Percentiles rank a stretch among this genome's conserved stretches.
phyloP scores from a whole-genome alignment of 2,888 invertebrate genomes.

The Torymus aiolomorphi region DNA sequence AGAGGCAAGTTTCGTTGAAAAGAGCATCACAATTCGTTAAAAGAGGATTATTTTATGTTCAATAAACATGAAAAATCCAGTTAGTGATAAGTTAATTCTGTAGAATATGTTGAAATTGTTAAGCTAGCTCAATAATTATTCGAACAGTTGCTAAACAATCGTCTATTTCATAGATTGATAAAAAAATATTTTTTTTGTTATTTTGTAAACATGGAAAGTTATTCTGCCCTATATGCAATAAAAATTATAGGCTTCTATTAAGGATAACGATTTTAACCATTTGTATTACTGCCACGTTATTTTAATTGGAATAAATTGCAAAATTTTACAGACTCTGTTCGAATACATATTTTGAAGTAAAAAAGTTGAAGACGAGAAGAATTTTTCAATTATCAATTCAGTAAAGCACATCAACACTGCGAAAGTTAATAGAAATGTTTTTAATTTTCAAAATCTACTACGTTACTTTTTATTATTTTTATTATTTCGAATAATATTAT shows the following conservation, averaged over 20 bases:
- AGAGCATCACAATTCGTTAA: slow-evolving; percentile 18
- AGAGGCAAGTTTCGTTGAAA: slow-evolving; percentile 29
- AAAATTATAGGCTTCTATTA: slow-evolving; percentile 1
- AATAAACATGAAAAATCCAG: too few relatives aligned
- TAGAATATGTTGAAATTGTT: not conserved
- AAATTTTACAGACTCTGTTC: slow-evolving; percentile 31
- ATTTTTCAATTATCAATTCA: too few relatives aligned
- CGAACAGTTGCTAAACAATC: slow-evolving; percentile 38
- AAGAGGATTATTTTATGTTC: not conserved
- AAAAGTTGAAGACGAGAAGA: not conserved
- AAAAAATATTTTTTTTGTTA: slow-evolving; percentile 35
- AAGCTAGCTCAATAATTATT: slow-evolving; percentile 21
- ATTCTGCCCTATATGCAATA: too few relatives aligned
- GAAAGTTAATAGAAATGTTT: slow-evolving; percentile 17
- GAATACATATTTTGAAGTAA: slow-evolving; percentile 39
- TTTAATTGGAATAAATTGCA: not conserved
- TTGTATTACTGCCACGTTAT: slow-evolving; percentile 4
- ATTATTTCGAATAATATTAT: too few relatives aligned
- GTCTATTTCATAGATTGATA: slow-evolving; percentile 12
- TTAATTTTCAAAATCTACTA: not conserved
- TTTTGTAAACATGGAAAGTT: not conserved
- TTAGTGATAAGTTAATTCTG: too few relatives aligned
- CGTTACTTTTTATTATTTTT: too few relatives aligned
- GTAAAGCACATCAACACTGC: not conserved
- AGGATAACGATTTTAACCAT: not conserved